These are phyloP conservation scores for Tapirus indicus DNA, from an alignment of 2,797 vertebrate genomes.

Conservation along the genomic window DNA sequence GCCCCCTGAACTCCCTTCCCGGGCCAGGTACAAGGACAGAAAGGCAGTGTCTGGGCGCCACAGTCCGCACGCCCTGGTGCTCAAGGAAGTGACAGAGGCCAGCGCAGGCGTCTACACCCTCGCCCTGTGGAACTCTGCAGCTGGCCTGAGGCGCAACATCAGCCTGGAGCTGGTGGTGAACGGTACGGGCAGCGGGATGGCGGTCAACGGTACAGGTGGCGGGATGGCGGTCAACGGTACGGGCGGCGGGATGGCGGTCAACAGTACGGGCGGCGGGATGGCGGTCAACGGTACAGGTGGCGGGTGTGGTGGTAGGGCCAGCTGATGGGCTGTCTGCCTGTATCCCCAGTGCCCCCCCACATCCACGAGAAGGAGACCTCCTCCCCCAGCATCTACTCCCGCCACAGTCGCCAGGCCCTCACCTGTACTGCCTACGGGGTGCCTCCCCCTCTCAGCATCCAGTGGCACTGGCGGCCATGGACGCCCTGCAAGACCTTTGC, in stretches of 20 bases:
- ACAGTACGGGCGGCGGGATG: conserved; percentile 85
- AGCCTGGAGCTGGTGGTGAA: conserved; percentile 92
- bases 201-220: conserved; percentile 89
- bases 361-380: conserved; percentile 98
- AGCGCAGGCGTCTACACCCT: conserved; percentile 93
- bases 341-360: conserved; percentile 93
- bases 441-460: conserved; percentile 91
- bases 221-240: conserved; percentile 91
- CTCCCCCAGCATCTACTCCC: conserved; percentile 94
- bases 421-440: conserved; percentile 96
- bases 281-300: too few relatives aligned
- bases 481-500: conserved; percentile 94
- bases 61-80: conserved; percentile 93
- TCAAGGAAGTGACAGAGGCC: conserved; percentile 94
- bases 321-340: conserved; percentile 51
- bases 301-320: fast-evolving
- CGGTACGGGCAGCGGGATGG: conserved; percentile 82
- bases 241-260: conserved; percentile 86
- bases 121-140: conserved; percentile 92
- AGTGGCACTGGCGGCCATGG: conserved; percentile 98
- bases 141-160: conserved; percentile 91
- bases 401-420: conserved; percentile 95
- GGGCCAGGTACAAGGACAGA: conserved; percentile 94
- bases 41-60: conserved; percentile 92
- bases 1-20: conserved; percentile 79